Evolutionary conservation across 2,888 invertebrate species (phyloP).

Genomic region (Bellardia pandia): DNA sequence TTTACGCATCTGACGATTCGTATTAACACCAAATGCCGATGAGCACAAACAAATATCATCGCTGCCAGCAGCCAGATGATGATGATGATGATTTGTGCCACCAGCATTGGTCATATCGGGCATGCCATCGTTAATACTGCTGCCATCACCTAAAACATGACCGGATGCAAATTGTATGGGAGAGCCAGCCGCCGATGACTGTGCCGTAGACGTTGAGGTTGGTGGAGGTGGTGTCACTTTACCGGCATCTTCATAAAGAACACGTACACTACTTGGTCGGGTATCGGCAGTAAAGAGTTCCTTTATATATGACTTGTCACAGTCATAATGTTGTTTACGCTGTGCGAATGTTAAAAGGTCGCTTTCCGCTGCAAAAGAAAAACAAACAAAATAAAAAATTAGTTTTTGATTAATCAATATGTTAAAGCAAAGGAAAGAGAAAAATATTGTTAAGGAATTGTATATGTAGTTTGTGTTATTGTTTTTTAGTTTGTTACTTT

Average conservation of each 20-base stretch:
- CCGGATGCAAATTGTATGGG: conserved; percentile 73
- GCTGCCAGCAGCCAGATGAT: conserved; percentile 75
- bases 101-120: conserved; percentile 73
- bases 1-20: conserved; percentile 88
- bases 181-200: conserved; percentile 69
- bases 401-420: conserved; percentile 55
- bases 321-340: conserved; percentile 90
- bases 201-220: conserved; percentile 83
- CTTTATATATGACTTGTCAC: conserved; percentile 88
- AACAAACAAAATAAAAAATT: conserved; percentile 40
- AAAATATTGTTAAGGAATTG: conserved; percentile 21
- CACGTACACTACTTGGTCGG: conserved; percentile 90
- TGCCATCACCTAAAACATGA: conserved; percentile 75
- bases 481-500: conserved; percentile 21
- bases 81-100: conserved; percentile 65
- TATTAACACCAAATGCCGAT: conserved; percentile 89
- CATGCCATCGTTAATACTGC: conserved; percentile 76
- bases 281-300: conserved; percentile 90
- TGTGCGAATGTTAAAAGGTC: conserved; percentile 94
- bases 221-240: conserved; percentile 84
- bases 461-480: conserved; percentile 1
- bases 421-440: not conserved
- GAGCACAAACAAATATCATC: conserved; percentile 91
- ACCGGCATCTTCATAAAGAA: conserved; percentile 92
- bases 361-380: conserved; percentile 92